phyloP scores from a whole-genome alignment of 2,113 vertebrate species.

The Plectropomus leopardus region DNA sequence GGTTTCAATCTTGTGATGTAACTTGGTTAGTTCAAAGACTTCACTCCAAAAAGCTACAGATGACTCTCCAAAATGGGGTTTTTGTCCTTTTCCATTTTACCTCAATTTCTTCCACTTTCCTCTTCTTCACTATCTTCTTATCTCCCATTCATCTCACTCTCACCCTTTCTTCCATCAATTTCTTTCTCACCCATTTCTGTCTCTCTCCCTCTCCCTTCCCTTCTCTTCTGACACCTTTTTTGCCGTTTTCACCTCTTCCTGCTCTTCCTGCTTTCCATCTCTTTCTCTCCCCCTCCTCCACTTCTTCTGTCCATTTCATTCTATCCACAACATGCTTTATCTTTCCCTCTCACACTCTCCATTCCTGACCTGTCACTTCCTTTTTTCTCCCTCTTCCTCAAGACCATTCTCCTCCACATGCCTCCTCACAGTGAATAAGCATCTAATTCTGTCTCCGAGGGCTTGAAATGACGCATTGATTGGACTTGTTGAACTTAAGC shows the following conservation, averaged over 20 bases:
- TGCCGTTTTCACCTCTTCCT: background rate
- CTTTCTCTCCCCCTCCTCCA: background rate
- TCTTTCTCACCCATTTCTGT: background rate
- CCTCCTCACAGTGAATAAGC: slow-evolving; percentile 9
- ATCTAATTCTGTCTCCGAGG: slow-evolving; percentile 23
- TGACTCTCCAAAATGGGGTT: background rate
- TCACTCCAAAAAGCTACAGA: background rate
- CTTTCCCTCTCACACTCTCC: background rate
- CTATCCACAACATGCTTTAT: background rate
- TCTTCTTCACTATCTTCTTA: background rate
- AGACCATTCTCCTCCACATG: slow-evolving; percentile 1
- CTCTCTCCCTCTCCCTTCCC: background rate
- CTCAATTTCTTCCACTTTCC: background rate
- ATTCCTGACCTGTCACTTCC: slow-evolving; percentile 2
- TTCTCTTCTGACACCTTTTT: background rate
- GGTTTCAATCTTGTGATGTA: background rate
- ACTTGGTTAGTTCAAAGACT: background rate
- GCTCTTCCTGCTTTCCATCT: background rate
- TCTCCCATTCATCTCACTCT: background rate
- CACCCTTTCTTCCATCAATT: background rate
- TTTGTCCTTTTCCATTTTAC: background rate
- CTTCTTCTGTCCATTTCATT: background rate
- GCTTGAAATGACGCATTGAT: slow-evolving; percentile 5
- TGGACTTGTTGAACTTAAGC: slow-evolving; percentile 15
- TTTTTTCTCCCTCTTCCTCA: background rate